Evolutionary conservation across 2,797 vertebrate genomes (phyloP), one percentile per base, ranked within the genome.

Genomic region (Sitta carolinensis): DNA sequence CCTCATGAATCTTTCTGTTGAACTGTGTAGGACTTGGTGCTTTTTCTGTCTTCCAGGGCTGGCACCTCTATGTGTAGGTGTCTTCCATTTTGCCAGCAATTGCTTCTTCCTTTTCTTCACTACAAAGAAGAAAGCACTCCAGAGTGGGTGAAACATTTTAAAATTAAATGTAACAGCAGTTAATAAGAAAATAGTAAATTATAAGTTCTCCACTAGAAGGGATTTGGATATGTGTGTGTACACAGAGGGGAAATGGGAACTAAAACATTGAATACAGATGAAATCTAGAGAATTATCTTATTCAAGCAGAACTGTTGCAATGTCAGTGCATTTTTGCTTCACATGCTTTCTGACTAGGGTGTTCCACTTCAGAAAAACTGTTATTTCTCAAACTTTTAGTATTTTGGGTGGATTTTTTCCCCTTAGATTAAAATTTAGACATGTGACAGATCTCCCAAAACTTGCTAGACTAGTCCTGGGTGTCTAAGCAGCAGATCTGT

Each of bases 381-480:
- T 0, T 30, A 34, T 78, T 81, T 82, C 34, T 7, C 34, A 8
- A 22, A 23, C 5, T 32, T 12, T 36, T 67, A 19, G 5, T 32
- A 32, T 40, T 73, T 89, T 16, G 7, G 2, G 2, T 69, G 5
- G 5, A 9, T 42, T 61, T 59, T 30, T 30, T 1, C 0, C 1
- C 17, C 32, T 15, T 16, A n/a, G 16, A 42, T 42, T 38, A 81
- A 83, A 57, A 34, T 45, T 52, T 63, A 68, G 21, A 16, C 2
- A 11, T 1, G 3, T 77, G 19, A 36, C 21, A 61, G 23, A 57
- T 50, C 10, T 47, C 22, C 4, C n/a, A n/a, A 51, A 32, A 38
- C 20, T 82, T 68, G 4, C 32, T 45, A 55, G 12, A 16, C 18
- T 42, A 7, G 4, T 75, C 17, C 27, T 47, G 5, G 62, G 21